Conservation (phyloP, 2,113 vertebrate species). For the Cacatua alba region DNA sequence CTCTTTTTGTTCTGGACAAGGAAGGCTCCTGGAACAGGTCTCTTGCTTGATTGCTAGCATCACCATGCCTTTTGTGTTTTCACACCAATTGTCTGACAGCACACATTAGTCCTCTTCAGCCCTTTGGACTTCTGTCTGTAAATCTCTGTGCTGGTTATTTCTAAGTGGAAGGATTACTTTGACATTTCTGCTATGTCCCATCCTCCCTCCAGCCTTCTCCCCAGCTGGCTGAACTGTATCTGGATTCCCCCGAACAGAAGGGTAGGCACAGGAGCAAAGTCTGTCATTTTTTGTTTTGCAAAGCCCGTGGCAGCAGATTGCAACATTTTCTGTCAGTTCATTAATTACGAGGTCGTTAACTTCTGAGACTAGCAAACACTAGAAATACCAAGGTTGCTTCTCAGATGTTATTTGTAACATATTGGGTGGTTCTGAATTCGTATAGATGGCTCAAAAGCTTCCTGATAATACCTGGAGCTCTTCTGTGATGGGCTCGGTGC, state of each 20-base stretch:
- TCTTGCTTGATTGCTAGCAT: not conserved
- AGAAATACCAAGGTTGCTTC: not conserved
- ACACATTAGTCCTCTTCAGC: not conserved
- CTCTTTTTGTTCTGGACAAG: not conserved
- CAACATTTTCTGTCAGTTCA: not conserved
- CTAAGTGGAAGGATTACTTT: not conserved
- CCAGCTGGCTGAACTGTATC: not conserved
- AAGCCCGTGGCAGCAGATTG: constrained; percentile 30
- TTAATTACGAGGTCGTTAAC: not conserved
- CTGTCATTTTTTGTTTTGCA: not conserved
- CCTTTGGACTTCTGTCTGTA: not conserved
- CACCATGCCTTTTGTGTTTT: not conserved
- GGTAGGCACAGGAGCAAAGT: not conserved
- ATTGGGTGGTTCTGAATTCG: not conserved
- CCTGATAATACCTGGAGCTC: not conserved
- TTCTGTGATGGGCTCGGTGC: not conserved
- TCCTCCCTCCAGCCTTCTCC: not conserved
- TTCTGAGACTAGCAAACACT: not conserved
- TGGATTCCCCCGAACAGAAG: constrained; percentile 29
- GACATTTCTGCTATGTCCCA: not conserved
- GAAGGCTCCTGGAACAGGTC: not conserved
- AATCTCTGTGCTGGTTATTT: not conserved
- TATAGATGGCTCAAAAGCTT: not conserved
- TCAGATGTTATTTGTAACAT: not conserved
- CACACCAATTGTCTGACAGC: not conserved